Base-by-base conservation (phyloP, 2,113 vertebrate genomes). In the Oryzias melastigma region DNA sequence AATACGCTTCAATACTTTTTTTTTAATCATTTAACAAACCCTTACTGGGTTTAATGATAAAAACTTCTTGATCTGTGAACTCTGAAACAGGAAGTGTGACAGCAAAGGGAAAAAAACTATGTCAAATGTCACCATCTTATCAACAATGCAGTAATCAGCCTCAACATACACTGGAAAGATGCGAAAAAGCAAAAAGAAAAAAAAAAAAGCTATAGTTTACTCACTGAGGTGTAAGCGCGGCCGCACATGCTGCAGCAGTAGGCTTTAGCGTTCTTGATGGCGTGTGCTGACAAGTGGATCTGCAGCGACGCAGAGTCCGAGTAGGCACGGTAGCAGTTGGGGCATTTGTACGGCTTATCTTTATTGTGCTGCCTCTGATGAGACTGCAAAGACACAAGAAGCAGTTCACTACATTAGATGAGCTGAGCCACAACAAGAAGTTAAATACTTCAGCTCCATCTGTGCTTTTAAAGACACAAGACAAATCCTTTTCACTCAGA, bases 291-390 rank as follows among this genome's bases (percentile, higher is more conserved):
- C 82, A 98, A 92, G 90, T 99, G 97, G 90, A 99, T 99, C 93
- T 99, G 97, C 86, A 99, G 91, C 22, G 97, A 99, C 45, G 96
- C 95, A 0, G 97, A 98, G 92, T 99, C 96, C 1, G 96, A 93
- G 90, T 99, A 99, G 40, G 97, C 96, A 82, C 97, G 94, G 92
- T 98, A 98, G 90, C 97, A 99, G 92, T 99, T 99, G 18, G 97
- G 96, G 94, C 97, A 99, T 91, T 99, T 99, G 87, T 98, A 99
- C 77, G 97, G 97, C 80, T 99, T 99, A 88, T 99, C 97, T 94
- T 99, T 99, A 89, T 99, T 99, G 93, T 99, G 97, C 89, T 99
- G 97, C 80, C 97, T 95, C 93, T 99, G 97, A 91, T 99, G 97
- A 83, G 97, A 99, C 97, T 98, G 89, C 3, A 19, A 1, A 63